Conservation (phyloP, 1,140 invertebrate species). For the Halesus radiatus region DNA sequence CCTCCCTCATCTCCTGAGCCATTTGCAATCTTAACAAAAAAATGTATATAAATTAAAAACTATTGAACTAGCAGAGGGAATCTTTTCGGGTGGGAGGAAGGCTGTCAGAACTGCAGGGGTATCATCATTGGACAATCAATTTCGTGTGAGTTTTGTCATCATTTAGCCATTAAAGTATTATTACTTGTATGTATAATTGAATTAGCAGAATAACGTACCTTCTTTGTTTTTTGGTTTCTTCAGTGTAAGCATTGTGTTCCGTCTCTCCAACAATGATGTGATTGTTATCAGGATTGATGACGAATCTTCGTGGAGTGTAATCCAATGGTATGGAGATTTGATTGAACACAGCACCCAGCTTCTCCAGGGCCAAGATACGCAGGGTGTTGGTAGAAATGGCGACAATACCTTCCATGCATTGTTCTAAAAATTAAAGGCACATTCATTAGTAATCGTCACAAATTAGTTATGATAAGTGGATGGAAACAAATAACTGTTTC, state of each 20-base stretch:
- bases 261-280: conserved; percentile 95
- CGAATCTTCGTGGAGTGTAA: conserved; percentile 96
- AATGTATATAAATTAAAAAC: conserved; percentile 23
- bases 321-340: conserved; percentile 93
- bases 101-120: conserved; percentile 59
- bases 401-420: conserved; percentile 99
- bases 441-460: background rate
- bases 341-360: conserved; percentile 98
- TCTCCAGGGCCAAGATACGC: conserved; percentile 97
- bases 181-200: background rate
- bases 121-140: conserved; percentile 52
- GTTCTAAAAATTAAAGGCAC: conserved; percentile 75
- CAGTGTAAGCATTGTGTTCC: conserved; percentile 98
- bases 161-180: conserved; percentile 37
- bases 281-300: conserved; percentile 94
- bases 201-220: conserved; percentile 66
- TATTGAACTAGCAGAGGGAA: background rate
- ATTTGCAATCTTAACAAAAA: conserved; percentile 75
- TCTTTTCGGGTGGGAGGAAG: too few relatives aligned
- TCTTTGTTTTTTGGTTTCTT: conserved; percentile 94
- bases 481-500: conserved; percentile 40
- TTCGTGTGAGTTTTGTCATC: conserved; percentile 65
- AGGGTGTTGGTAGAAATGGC: conserved; percentile 98
- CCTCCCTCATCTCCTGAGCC: conserved; percentile 96
- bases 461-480: background rate